A percentile compares a stretch with the other conserved stretches of the same genome.
These are phyloP conservation scores for Ridgeia piscesae DNA, from an alignment of 1,140 invertebrate genomes.

Conservation along the genomic window DNA sequence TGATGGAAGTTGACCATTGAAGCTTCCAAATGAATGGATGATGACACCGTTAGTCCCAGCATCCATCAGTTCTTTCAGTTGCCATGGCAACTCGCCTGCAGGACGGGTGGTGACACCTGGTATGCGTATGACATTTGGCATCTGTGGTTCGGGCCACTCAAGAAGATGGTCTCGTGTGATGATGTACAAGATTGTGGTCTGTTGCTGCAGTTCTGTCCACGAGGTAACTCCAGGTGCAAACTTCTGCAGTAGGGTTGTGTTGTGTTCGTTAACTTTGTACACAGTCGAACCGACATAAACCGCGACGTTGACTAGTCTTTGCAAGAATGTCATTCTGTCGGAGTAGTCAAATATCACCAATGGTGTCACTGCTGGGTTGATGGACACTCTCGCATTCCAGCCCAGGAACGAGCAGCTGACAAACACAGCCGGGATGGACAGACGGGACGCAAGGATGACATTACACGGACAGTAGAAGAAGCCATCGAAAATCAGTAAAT, in stretches of 20 bases:
- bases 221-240: background rate
- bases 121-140: slow-evolving; percentile 13
- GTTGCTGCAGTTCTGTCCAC: background rate
- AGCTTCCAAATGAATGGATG: slow-evolving; percentile 21
- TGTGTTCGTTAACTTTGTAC: background rate
- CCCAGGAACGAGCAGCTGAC: background rate
- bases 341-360: background rate
- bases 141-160: slow-evolving; percentile 4
- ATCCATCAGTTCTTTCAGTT: slow-evolving; percentile 12
- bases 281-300: background rate
- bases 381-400: slow-evolving; percentile 3
- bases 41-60: slow-evolving; percentile 11
- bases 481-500: background rate
- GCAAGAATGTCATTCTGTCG: slow-evolving; percentile 17
- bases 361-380: background rate
- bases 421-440: background rate
- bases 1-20: slow-evolving; percentile 14
- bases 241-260: background rate
- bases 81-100: background rate
- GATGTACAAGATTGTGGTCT: background rate
- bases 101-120: background rate
- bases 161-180: background rate
- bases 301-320: background rate
- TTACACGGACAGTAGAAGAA: background rate
- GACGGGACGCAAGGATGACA: background rate